Base-by-base conservation (phyloP, 2,113 vertebrate species). In the Athene cunicularia region DNA sequence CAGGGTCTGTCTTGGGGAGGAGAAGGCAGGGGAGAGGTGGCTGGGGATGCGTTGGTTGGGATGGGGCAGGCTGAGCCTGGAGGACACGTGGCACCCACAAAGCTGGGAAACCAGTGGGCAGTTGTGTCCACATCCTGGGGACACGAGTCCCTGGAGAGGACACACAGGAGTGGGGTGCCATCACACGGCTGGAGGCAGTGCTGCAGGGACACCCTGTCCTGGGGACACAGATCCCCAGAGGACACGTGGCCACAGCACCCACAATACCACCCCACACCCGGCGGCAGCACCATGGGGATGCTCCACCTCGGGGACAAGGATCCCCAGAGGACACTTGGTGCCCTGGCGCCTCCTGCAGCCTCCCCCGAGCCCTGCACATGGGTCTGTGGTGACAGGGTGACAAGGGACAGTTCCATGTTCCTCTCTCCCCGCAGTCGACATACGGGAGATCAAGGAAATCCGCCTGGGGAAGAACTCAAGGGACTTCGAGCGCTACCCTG, bases 391-490 rank as follows among this genome's bases (percentile, higher is more conserved):
- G 20, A 63, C 68, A 49, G n/a, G 35, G 32, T 12, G 8, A 7
- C 53, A 35, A 21, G 14, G 55, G 12, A 58, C 41, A 14, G 8
- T 52, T 32, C 41, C 13, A 0, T 9, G 15, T 66, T 49, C 73
- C n/a, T 77, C 37, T 96, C 19, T 87, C 41, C 94, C 82, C 26
- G 1, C 96, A 99, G 99, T 99, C 43, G 99, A 99, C 95, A 98
- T 99, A 28, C 97, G 98, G 82, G 99, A 99, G 97, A 99, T 99
- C 93, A 98, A 98, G 93, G 99, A 99, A 98, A 98, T 99, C 95
- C 98, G 99, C 22, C 96, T 98, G 82, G 99, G 99, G 47, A 99
- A 99, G 96, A 98, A 98, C 88, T 99, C 99, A 6, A 97, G 99
- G 63, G 99, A 99, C 94, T 99, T 99, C 21, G 99, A 99, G 96